Evolutionary conservation across 2,888 invertebrate species (phyloP).

Genomic region (Eulithis testata): DNA sequence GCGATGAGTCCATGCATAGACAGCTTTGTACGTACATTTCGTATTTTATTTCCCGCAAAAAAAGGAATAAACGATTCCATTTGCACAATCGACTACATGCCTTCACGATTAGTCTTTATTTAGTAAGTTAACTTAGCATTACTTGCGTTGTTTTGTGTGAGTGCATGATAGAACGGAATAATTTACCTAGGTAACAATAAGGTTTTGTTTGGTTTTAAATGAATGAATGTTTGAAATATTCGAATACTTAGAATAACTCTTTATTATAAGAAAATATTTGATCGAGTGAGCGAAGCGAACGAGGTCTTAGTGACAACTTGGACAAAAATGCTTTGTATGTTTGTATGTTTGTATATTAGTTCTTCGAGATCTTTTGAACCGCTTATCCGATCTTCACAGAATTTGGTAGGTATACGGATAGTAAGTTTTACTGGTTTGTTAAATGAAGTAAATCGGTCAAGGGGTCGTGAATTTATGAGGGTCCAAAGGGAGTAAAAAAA

Average conservation of each 20-base stretch:
- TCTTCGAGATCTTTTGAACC: too few species aligned
- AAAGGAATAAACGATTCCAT: slow-evolving; percentile 71
- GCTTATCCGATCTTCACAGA: too few species aligned
- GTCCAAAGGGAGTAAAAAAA: too few species aligned
- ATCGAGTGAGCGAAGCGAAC: too few species aligned
- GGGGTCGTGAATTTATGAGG: too few species aligned
- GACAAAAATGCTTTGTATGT: too few species aligned
- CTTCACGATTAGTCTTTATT: slow-evolving; percentile 66
- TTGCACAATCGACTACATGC: slow-evolving; percentile 67
- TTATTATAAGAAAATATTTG: too few species aligned
- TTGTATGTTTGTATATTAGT: too few species aligned
- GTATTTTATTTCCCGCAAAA: slow-evolving; percentile 61
- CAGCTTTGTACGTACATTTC: slow-evolving; percentile 41
- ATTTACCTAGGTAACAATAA: slow-evolving; percentile 56
- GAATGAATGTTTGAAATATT: slow-evolving; percentile 22
- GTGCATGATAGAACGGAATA: slow-evolving; percentile 59
- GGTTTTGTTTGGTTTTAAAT: slow-evolving; percentile 45
- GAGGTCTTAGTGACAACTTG: too few species aligned
- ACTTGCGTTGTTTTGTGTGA: slow-evolving; percentile 51
- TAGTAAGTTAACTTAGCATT: slow-evolving; percentile 53
- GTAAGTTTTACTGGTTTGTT: too few species aligned
- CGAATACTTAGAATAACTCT: background rate
- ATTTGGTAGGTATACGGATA: too few species aligned
- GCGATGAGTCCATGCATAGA: slow-evolving; percentile 56
- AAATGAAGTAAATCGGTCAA: too few species aligned